phyloP scores from a whole-genome alignment of 2,888 invertebrate species.

The Cryptus armator region DNA sequence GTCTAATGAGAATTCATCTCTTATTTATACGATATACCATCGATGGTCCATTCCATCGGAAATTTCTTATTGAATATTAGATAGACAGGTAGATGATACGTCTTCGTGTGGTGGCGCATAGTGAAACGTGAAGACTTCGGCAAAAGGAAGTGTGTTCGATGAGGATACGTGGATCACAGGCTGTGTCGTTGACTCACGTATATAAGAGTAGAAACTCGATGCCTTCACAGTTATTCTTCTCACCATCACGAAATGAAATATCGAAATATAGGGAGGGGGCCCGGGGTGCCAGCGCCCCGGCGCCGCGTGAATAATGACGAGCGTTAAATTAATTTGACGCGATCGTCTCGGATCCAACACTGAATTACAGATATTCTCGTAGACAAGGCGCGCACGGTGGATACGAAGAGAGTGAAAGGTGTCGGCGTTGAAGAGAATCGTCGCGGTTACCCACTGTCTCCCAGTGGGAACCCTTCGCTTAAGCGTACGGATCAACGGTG shows the following conservation, averaged over 20 bases:
- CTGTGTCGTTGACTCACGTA: slow-evolving; percentile 1
- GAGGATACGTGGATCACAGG: slow-evolving; percentile 5
- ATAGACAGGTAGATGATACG: slow-evolving; percentile 52
- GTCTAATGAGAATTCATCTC: background rate
- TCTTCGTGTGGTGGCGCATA: slow-evolving; percentile 33
- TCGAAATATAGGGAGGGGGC: slow-evolving; percentile 51
- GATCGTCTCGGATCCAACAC: slow-evolving; percentile 66
- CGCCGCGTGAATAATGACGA: slow-evolving; percentile 80
- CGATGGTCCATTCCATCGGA: slow-evolving; percentile 21
- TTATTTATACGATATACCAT: slow-evolving; percentile 17
- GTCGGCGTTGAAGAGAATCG: slow-evolving; percentile 72
- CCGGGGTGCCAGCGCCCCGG: slow-evolving; percentile 46
- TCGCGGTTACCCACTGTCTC: slow-evolving; percentile 59
- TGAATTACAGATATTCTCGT: slow-evolving; percentile 77
- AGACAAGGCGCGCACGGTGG: background rate
- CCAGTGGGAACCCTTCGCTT: slow-evolving; percentile 67
- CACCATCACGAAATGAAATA: slow-evolving; percentile 63
- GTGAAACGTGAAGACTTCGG: background rate
- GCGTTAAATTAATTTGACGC: slow-evolving; percentile 82
- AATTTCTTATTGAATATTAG: slow-evolving; percentile 55
- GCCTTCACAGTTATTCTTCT: slow-evolving; percentile 27
- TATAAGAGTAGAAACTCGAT: slow-evolving; percentile 50
- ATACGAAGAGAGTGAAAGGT: slow-evolving; percentile 69
- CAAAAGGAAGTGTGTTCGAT: slow-evolving; percentile 14
- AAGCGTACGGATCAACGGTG: slow-evolving; percentile 28